Conservation (phyloP, 2,797 vertebrate genomes). For the Anableps anableps region DNA sequence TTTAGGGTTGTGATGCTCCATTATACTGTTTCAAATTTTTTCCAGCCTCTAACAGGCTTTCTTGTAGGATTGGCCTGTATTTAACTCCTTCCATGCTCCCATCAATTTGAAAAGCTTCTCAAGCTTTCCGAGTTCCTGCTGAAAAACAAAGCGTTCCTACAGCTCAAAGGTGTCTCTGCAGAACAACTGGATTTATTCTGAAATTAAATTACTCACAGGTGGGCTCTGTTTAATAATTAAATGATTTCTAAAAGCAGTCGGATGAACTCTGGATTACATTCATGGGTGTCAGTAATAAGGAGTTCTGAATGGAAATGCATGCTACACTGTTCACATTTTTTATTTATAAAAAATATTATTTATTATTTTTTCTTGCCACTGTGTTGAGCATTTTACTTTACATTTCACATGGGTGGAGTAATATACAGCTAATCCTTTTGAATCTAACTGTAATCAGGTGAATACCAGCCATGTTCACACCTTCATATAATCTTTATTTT, state of each 20-base stretch:
- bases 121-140: background rate
- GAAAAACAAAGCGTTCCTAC: background rate
- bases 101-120: background rate
- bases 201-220: background rate
- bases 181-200: background rate
- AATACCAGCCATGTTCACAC: background rate
- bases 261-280: background rate
- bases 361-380: background rate
- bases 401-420: background rate
- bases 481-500: background rate
- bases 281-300: background rate
- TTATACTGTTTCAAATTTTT: background rate
- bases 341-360: background rate
- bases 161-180: background rate
- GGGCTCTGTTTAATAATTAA: background rate
- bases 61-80: background rate
- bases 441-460: background rate
- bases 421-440: background rate
- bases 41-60: background rate
- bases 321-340: background rate
- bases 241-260: background rate
- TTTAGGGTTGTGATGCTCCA: background rate
- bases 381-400: background rate
- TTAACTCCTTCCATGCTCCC: background rate
- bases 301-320: background rate